Evolutionary conservation across 2,797 vertebrate genomes (phyloP).

Genomic region (Chelonia mydas): DNA sequence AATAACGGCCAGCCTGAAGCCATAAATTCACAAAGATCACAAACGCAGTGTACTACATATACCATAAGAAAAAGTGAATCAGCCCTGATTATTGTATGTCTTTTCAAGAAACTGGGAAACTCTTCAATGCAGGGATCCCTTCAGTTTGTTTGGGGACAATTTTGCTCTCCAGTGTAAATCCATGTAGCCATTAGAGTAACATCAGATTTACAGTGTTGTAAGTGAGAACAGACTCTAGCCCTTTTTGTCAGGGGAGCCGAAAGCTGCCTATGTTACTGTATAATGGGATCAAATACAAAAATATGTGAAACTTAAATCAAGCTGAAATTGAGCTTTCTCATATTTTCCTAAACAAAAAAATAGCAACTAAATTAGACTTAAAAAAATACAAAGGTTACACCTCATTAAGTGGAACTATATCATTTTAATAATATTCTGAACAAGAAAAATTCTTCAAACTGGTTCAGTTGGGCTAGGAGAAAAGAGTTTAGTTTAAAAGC

Average conservation of each 20-base stretch:
- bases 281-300: conserved; percentile 36
- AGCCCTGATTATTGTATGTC: conserved; percentile 36
- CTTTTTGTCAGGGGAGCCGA: conserved; percentile 25
- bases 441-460: conserved; percentile 65
- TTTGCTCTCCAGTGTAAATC: conserved; percentile 47
- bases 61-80: conserved; percentile 24
- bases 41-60: not conserved
- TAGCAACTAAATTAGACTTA: conserved; percentile 72
- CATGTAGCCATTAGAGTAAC: conserved; percentile 48
- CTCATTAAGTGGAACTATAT: conserved; percentile 71
- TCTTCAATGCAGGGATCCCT: conserved; percentile 43
- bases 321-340: conserved; percentile 73
- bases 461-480: conserved; percentile 63
- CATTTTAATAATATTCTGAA: conserved; percentile 66
- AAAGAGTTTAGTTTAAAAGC: conserved; percentile 75
- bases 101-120: not conserved
- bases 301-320: conserved; percentile 61
- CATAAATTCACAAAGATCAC: not conserved
- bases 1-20: not conserved
- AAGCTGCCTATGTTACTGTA: conserved; percentile 41
- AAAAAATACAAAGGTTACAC: conserved; percentile 73
- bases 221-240: conserved; percentile 40
- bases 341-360: conserved; percentile 77
- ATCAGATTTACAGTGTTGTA: conserved; percentile 17
- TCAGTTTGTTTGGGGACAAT: conserved; percentile 46